phyloP scores from a whole-genome alignment of 2,888 invertebrate species.

The Hydropsyche betteni region DNA sequence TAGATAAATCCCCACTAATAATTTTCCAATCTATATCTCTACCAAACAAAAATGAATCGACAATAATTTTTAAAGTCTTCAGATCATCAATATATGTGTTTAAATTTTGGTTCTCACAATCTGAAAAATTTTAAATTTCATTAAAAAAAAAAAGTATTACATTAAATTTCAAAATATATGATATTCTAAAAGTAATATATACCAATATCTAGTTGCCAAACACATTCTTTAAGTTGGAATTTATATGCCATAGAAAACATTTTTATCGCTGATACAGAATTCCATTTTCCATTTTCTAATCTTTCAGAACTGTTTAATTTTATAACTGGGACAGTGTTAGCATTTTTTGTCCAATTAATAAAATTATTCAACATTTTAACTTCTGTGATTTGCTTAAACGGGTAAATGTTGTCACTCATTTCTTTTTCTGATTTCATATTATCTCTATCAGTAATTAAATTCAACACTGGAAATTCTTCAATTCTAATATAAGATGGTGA shows the following conservation, averaged over 20 bases:
- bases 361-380: constrained; percentile 59
- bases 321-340: constrained; percentile 74
- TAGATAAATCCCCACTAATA: constrained; percentile 70
- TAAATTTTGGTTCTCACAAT: constrained; percentile 65
- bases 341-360: constrained; percentile 64
- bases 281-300: constrained; percentile 68
- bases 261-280: constrained; percentile 71
- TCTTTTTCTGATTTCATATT: constrained; percentile 3
- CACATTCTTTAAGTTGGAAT: constrained; percentile 70
- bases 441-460: constrained; percentile 54
- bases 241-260: constrained; percentile 75
- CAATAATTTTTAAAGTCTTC: constrained; percentile 70
- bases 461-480: constrained; percentile 72
- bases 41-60: constrained; percentile 70
- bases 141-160: constrained; percentile 44
- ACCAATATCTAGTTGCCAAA: constrained; percentile 82
- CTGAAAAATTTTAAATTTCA: constrained; percentile 55
- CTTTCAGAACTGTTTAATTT: constrained; percentile 71
- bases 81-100: constrained; percentile 70
- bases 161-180: constrained; percentile 22
- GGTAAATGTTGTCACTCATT: background rate
- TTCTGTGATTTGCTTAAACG: background rate
- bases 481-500: constrained; percentile 78
- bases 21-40: constrained; percentile 67
- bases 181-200: constrained; percentile 53